A percentile compares a stretch with the other conserved stretches of the same genome.
phyloP scores from a whole-genome alignment of 2,113 vertebrate genomes.

The Gobiocypris rarus region DNA sequence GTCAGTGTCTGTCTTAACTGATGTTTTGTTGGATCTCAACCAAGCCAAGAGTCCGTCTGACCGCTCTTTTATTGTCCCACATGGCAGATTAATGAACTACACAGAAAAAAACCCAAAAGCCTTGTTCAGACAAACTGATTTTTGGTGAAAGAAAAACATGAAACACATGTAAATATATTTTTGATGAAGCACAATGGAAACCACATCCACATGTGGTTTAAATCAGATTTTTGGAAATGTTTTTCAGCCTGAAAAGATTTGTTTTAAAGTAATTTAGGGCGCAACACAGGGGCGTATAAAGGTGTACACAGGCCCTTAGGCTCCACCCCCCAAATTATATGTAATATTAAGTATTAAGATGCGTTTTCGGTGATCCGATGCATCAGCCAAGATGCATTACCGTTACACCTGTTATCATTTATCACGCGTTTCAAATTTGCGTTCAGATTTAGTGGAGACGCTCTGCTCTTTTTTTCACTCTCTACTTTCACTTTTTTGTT shows the following conservation, averaged over 20 bases:
- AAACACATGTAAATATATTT: background rate
- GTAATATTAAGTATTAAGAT: too few species aligned
- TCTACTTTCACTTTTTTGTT: too few species aligned
- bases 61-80: background rate
- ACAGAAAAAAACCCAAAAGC: background rate
- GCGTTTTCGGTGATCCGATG: too few species aligned
- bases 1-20: background rate
- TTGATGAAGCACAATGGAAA: background rate
- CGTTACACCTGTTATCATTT: too few species aligned
- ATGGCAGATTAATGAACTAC: background rate
- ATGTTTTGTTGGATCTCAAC: background rate
- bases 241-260: background rate
- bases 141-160: background rate
- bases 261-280: background rate
- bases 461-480: too few species aligned
- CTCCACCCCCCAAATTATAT: too few species aligned
- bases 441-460: too few species aligned
- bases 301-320: too few species aligned
- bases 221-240: background rate
- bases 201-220: background rate
- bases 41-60: background rate
- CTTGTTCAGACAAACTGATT: background rate
- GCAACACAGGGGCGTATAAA: too few species aligned
- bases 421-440: too few species aligned
- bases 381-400: too few species aligned